Evolutionary conservation across 2,113 vertebrate genomes (phyloP), one percentile per base, ranked within the genome.

Genomic region (Pelobates fuscus): DNA sequence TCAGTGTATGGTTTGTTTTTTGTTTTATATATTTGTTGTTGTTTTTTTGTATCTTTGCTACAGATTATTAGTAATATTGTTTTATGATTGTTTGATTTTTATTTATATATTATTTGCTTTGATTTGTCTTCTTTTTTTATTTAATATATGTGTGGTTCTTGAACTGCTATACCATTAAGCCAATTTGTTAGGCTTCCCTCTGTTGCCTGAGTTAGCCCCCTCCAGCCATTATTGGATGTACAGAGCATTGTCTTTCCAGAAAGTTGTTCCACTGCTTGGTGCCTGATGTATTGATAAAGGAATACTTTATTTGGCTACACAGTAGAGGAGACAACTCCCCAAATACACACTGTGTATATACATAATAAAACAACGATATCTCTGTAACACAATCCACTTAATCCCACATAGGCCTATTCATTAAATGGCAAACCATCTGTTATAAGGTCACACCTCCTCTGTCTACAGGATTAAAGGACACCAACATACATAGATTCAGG

Each of bases 401-500:
- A 72, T 54, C 44, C 43, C 17, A 62, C 58, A 30, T 63, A 72
- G 60, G 59, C 27, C 27, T 24, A 30, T 55, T 55, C 60, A 46
- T 24, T 52, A 37, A 27, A 52, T 41, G 61, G 60, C 70, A 72
- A 72, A 72, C 70, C 70, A 72, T 72, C 70, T 72, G 70, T 72
- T 72, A 63, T 26, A 52, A 58, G 27, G 61, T 72, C 59, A 63
- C 70, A 72, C 70, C 70, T 72, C 59, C 70, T 72, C 29, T 58
- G 61, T 72, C 29, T 58, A 63, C 59, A 37, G 29, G 52, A 63
- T 54, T 46, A 71, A 71, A 49, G 70, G 70, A 58, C 14, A 63
- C 60, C 58, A 63, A 72, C 29, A 72, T 52, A 63, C 70, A 72
- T 49, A 62, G 44, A 44, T 21, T 21, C 18, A 15, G 44, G 44